phyloP scores from a whole-genome alignment of 2,888 invertebrate species.

The Bruchidius siliquastri region DNA sequence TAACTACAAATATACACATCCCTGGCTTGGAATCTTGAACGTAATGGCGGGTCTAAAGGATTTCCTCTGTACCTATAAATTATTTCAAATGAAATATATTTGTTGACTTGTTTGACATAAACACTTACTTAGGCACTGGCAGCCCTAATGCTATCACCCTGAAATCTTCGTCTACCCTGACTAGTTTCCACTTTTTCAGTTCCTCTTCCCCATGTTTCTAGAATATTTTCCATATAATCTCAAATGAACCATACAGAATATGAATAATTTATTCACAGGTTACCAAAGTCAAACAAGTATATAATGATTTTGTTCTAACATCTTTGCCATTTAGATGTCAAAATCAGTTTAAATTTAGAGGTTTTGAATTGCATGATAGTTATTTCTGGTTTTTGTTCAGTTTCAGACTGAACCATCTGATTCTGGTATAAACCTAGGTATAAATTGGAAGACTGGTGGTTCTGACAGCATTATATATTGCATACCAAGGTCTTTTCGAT shows the following conservation, averaged over 20 bases:
- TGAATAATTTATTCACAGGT: too few species aligned
- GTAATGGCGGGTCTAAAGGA: constrained; percentile 89
- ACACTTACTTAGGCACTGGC: constrained; percentile 64
- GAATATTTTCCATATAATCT: constrained; percentile 21
- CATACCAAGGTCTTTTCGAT: too few species aligned
- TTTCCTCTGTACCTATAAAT: constrained; percentile 72
- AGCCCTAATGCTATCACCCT: constrained; percentile 89
- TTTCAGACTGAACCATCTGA: too few species aligned
- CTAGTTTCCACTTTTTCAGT: constrained; percentile 80
- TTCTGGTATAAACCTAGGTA: too few species aligned
- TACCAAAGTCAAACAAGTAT: too few species aligned
- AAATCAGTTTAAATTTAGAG: too few species aligned
- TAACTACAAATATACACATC: constrained; percentile 68
- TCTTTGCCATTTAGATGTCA: too few species aligned
- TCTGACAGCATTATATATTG: too few species aligned
- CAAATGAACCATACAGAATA: not conserved
- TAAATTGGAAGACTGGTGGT: too few species aligned
- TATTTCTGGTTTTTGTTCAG: too few species aligned
- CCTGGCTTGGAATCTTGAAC: constrained; percentile 92
- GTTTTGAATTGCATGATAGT: too few species aligned
- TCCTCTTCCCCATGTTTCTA: constrained; percentile 77
- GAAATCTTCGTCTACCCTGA: constrained; percentile 89
- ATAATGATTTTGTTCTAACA: too few species aligned
- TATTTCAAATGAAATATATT: not conserved
- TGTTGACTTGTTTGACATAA: not conserved